Evolutionary conservation across 1,140 invertebrate genomes (phyloP), one percentile per base, ranked within the genome.

Genomic region (Drosophila navojoa): DNA sequence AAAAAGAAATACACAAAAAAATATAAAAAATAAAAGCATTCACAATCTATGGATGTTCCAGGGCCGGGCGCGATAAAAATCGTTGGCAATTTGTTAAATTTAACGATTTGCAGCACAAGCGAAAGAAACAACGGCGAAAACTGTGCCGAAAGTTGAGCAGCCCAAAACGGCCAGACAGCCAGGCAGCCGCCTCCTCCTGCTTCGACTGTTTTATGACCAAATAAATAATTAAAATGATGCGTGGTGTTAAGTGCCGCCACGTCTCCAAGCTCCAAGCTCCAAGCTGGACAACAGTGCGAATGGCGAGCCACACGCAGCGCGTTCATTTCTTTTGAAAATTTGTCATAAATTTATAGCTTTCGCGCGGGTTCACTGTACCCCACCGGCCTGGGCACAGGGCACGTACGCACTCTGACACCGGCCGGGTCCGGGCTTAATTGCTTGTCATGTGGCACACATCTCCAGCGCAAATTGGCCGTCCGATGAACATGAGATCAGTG

Each of bases 211-310:
- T 89, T 89, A 89, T 89, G 84, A 27, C 71, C 80, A 89, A 90
- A 89, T 89, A 89, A 89, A 89, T 89, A 89, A 89, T 89, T 89
- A 89, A 89, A 89, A 89, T 89, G 84, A 89, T 89, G 84, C 85
- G 84, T 89, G 84, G 84, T 89, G 84, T 89, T 87, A 87, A 87
- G 67, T 89, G 76, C 82, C 69, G 76, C 82, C 82, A 86, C 82
- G 82, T 86, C 72, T 45, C 42, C 42, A 15, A 45, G 32, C 15
- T 29, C 45, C 25, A 22, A 38, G 32, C 32, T 32, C 42, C 49
- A 1, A n/a, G 15, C 22, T 13, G 47, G 15, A 49, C 58, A 74
- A 42, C 25, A 32, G 49, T 54, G 35, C 69, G 32, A 66, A 71
- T 71, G 69, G 45, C 59, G 38, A 81, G 70, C 82, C 79, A 87